phyloP scores from a whole-genome alignment of 2,113 vertebrate genomes.

The Spheniscus mendiculus region DNA sequence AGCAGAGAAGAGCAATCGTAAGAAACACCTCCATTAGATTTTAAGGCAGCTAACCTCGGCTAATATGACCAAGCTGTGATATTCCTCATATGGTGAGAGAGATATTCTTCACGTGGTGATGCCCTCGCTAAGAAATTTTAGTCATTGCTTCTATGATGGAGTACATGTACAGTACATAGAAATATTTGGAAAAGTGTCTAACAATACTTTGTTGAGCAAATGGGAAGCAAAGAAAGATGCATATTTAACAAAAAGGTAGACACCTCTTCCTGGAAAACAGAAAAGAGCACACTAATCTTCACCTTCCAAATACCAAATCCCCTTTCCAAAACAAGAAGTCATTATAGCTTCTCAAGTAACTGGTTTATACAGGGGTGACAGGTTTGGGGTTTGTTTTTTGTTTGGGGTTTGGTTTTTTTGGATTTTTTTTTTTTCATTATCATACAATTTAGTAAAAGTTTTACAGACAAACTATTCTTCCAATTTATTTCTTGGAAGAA shows the following conservation, averaged over 20 bases:
- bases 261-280: not conserved
- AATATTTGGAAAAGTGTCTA: not conserved
- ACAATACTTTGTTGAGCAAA: not conserved
- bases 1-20: not conserved
- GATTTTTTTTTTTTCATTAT: not conserved
- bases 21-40: not conserved
- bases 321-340: not conserved
- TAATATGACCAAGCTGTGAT: not conserved
- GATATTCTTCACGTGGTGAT: not conserved
- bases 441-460: not conserved
- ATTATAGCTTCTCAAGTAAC: not conserved
- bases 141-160: not conserved
- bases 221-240: not conserved
- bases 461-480: not conserved
- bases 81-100: not conserved
- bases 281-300: not conserved
- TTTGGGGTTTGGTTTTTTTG: no score
- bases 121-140: not conserved
- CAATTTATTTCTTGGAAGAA: not conserved
- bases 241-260: not conserved
- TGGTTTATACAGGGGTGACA: not conserved
- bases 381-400: no score
- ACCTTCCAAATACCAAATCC: not conserved
- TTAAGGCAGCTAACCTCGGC: not conserved
- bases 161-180: not conserved